Evolutionary conservation across 2,797 vertebrate genomes (phyloP).

Genomic region (Danio albolineatus): DNA sequence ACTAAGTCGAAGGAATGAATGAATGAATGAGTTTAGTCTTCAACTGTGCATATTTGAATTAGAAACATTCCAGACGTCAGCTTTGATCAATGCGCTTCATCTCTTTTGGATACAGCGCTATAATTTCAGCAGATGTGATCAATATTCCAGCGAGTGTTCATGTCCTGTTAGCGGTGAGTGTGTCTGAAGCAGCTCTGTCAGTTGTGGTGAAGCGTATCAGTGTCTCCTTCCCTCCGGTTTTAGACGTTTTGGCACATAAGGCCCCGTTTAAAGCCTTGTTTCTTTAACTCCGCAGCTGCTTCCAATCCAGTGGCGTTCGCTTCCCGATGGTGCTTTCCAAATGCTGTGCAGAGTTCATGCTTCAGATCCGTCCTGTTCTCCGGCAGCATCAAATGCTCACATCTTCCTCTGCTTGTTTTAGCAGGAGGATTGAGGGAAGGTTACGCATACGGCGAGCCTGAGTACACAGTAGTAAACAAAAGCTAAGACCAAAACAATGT

Average conservation of each 20-base stretch:
- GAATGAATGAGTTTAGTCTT: too few species aligned
- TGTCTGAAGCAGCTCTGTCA: not conserved
- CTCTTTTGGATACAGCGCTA: too few species aligned
- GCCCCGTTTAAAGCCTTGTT: constrained; percentile 78
- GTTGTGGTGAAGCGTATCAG: constrained; percentile 4
- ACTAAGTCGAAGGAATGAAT: too few species aligned
- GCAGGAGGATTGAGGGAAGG: too few species aligned
- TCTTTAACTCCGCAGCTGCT: constrained; percentile 76
- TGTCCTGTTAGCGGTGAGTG: not conserved
- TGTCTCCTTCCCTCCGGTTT: not conserved
- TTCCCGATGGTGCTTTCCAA: constrained; percentile 69
- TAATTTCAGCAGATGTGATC: not conserved
- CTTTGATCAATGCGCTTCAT: too few species aligned
- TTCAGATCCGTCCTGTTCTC: constrained; percentile 79
- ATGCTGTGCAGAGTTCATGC: constrained; percentile 78
- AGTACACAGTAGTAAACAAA: too few species aligned
- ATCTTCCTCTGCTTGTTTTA: too few species aligned
- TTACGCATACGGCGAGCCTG: too few species aligned
- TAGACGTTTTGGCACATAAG: constrained; percentile 65
- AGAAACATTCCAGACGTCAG: too few species aligned
- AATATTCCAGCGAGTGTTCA: not conserved
- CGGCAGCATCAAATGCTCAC: constrained; percentile 78
- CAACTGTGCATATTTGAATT: too few species aligned
- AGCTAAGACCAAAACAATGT: too few species aligned
- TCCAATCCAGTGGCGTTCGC: constrained; percentile 78